A percentile compares a stretch with the other conserved stretches of the same genome.
Conservation (phyloP, 2,888 invertebrate genomes). For the Phoenoteleia sp. region DNA sequence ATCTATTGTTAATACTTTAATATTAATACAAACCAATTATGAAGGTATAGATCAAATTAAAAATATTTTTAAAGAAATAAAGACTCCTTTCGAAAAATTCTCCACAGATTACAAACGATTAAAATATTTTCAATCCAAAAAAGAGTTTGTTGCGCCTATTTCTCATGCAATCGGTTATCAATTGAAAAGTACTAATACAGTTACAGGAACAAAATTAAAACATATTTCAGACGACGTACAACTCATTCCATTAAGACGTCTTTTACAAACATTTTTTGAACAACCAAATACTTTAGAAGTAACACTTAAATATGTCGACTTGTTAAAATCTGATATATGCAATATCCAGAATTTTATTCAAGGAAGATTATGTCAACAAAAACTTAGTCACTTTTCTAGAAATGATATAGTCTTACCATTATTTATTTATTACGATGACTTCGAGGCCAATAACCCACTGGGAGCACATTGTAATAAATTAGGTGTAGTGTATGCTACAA, state of each 20-base stretch:
- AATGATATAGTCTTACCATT: slow-evolving; percentile 54
- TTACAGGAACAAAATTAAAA: not conserved
- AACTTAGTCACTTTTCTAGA: slow-evolving; percentile 18
- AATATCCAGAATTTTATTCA: slow-evolving; percentile 54
- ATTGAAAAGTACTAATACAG: not conserved
- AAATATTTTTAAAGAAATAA: no score
- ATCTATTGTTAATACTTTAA: not conserved
- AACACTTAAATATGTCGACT: slow-evolving; percentile 31
- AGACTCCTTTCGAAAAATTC: slow-evolving; percentile 14
- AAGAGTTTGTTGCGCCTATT: not conserved
- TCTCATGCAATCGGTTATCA: not conserved
- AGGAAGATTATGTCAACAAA: slow-evolving; percentile 42
- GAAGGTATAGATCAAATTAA: no score
- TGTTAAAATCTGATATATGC: not conserved
- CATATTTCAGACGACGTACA: not conserved
- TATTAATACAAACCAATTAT: not conserved
- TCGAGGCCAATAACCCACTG: slow-evolving; percentile 53
- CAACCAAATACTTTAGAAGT: slow-evolving; percentile 29
- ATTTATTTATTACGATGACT: slow-evolving; percentile 67
- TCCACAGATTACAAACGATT: slow-evolving; percentile 4
- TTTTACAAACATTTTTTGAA: slow-evolving; percentile 54
- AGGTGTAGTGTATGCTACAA: no score
- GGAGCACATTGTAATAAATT: slow-evolving; percentile 43
- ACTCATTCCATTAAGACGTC: slow-evolving; percentile 38
- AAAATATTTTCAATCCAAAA: not conserved